Percentiles rank a stretch among this genome's conserved stretches.
These are phyloP conservation scores for Drymodes brunneopygia DNA, from an alignment of 2,113 vertebrate genomes.

Conservation along the genomic window DNA sequence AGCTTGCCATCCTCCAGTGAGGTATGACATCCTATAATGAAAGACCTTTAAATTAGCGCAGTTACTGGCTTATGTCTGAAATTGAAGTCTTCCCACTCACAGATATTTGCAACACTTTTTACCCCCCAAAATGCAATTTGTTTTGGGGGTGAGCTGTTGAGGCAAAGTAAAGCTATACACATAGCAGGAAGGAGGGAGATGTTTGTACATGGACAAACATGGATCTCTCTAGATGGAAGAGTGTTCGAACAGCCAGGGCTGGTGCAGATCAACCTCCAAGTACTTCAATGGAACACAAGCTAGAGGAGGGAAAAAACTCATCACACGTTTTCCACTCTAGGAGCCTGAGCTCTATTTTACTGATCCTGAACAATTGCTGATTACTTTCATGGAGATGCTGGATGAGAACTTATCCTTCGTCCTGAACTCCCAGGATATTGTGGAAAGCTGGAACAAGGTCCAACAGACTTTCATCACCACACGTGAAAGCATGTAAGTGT, in stretches of 20 bases:
- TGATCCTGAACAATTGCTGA: slow-evolving; percentile 85
- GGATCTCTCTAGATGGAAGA: neutral
- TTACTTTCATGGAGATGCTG: slow-evolving; percentile 79
- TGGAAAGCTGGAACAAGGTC: slow-evolving; percentile 77
- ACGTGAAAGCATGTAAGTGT: slow-evolving; percentile 75
- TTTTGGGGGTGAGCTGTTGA: neutral
- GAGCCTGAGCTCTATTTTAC: slow-evolving; percentile 85
- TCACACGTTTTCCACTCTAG: neutral
- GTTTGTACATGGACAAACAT: neutral
- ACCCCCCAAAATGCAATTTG: neutral
- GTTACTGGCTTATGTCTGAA: neutral
- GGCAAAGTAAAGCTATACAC: neutral
- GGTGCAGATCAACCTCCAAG: neutral
- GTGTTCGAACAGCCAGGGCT: neutral
- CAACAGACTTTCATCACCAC: slow-evolving; percentile 66
- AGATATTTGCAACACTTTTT: neutral
- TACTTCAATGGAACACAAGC: neutral
- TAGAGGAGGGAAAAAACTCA: neutral
- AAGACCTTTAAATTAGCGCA: neutral
- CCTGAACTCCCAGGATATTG: slow-evolving; percentile 79
- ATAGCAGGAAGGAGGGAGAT: neutral
- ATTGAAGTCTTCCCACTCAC: neutral
- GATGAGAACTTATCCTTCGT: slow-evolving; percentile 87
- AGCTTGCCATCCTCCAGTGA: neutral
- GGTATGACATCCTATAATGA: neutral